Conservation (phyloP, 37 sponge, comb jelly and placozoan species). For the Haliclona indistincta region DNA sequence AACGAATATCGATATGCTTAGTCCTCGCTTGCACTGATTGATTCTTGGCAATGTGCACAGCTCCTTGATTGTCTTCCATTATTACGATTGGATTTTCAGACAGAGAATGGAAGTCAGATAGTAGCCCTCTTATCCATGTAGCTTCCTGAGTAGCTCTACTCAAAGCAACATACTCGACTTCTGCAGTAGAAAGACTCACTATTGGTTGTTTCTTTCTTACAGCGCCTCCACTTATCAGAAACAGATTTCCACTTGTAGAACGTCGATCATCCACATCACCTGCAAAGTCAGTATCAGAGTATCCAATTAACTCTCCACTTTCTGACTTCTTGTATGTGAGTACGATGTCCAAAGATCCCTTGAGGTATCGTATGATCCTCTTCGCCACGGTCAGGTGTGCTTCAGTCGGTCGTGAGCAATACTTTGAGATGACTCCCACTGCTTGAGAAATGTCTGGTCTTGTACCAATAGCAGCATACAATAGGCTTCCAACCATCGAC, state of each 20-base stretch:
- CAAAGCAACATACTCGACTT: slow-evolving; percentile 15
- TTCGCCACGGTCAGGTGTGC: slow-evolving; percentile 13
- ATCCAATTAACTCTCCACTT: slow-evolving; percentile 30
- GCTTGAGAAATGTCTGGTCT: slow-evolving; percentile 21
- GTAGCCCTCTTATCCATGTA: slow-evolving; percentile 10
- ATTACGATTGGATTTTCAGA: slow-evolving; percentile 1
- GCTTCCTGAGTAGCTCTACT: slow-evolving; percentile 29
- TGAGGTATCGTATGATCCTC: slow-evolving; percentile 4
- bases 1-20: slow-evolving; percentile 30
- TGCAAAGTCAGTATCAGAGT: slow-evolving; percentile 62
- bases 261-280: slow-evolving; percentile 42
- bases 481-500: slow-evolving; percentile 55
- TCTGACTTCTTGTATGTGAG: slow-evolving; percentile 16
- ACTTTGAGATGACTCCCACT: slow-evolving; percentile 18
- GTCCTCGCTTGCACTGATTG: slow-evolving; percentile 15
- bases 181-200: slow-evolving; percentile 10
- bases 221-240: slow-evolving; percentile 40
- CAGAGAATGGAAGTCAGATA: not conserved
- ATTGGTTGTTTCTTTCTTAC: slow-evolving; percentile 33
- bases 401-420: slow-evolving; percentile 11
- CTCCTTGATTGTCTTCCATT: slow-evolving; percentile 20
- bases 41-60: slow-evolving; percentile 8
- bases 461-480: slow-evolving; percentile 12
- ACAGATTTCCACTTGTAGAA: slow-evolving; percentile 63
- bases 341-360: slow-evolving; percentile 3